phyloP scores from a whole-genome alignment of 2,797 vertebrate genomes.

The Oreochromis grahami region DNA sequence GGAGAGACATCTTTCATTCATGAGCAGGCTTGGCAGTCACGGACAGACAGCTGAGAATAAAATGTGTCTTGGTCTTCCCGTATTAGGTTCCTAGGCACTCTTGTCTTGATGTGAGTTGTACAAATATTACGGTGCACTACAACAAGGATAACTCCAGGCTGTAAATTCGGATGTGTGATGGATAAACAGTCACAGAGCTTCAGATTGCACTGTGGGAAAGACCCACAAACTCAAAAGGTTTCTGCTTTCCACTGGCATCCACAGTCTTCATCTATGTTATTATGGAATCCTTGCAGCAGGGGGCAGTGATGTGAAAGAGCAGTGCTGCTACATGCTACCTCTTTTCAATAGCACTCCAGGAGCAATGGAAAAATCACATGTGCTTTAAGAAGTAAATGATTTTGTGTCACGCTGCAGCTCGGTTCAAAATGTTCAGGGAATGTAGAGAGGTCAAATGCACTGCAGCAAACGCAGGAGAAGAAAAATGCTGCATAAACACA shows the following conservation, averaged over 20 bases:
- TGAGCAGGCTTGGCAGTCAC: neutral
- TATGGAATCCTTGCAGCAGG: neutral
- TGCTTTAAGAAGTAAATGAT: neutral
- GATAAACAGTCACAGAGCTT: neutral
- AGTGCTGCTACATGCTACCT: too few species aligned
- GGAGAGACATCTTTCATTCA: conserved; percentile 21
- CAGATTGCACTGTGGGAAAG: neutral
- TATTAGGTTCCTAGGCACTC: neutral
- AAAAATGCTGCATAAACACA: neutral
- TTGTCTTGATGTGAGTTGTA: neutral
- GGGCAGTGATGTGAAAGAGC: neutral
- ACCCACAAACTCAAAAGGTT: neutral
- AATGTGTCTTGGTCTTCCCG: neutral
- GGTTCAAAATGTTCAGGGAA: neutral
- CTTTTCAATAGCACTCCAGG: neutral
- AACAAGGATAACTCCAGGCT: neutral
- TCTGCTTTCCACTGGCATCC: neutral
- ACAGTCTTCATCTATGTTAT: neutral
- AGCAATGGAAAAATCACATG: neutral
- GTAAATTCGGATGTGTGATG: neutral
- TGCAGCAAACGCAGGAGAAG: neutral
- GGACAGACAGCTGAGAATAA: neutral
- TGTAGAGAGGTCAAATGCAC: neutral
- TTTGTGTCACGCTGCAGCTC: neutral
- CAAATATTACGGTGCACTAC: neutral